Evolutionary conservation across 2,113 vertebrate species (phyloP).

Genomic region (Tretioscincus oriximinensis): DNA sequence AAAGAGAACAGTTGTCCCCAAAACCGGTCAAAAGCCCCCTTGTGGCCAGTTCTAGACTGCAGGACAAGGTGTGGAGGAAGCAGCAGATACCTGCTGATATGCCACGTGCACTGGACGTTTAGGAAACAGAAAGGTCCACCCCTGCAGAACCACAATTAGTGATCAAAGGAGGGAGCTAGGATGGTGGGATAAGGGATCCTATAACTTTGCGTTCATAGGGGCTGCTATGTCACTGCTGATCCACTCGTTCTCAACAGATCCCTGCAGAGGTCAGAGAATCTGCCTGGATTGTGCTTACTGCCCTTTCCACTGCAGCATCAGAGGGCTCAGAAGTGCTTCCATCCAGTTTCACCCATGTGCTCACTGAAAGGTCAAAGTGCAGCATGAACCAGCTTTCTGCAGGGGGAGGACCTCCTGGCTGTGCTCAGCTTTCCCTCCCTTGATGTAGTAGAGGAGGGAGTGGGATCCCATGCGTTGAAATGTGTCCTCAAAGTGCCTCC

Average conservation of each 20-base stretch:
- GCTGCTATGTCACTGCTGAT: background rate
- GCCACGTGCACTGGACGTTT: background rate
- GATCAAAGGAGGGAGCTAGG: background rate
- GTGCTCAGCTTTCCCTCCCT: too few species aligned
- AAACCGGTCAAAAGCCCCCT: background rate
- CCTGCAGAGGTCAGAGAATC: background rate
- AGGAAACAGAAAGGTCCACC: background rate
- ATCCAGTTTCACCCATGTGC: fast-evolving
- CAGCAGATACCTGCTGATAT: background rate
- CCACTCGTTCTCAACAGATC: background rate
- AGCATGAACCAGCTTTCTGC: too few species aligned
- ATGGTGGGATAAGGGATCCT: background rate
- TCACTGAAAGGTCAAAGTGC: background rate
- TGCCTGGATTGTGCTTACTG: background rate
- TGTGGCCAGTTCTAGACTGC: too few species aligned
- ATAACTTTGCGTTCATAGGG: too few species aligned
- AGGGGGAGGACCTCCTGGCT: too few species aligned
- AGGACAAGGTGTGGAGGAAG: background rate
- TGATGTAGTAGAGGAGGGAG: background rate
- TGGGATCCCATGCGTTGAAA: background rate
- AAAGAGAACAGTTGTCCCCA: constrained; percentile 28
- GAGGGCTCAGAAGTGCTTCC: background rate
- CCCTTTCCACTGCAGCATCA: background rate
- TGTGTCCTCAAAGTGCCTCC: background rate
- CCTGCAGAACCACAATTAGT: background rate